Evolutionary conservation across 2,888 invertebrate species (phyloP).

Genomic region (Bedellia somnulentella): DNA sequence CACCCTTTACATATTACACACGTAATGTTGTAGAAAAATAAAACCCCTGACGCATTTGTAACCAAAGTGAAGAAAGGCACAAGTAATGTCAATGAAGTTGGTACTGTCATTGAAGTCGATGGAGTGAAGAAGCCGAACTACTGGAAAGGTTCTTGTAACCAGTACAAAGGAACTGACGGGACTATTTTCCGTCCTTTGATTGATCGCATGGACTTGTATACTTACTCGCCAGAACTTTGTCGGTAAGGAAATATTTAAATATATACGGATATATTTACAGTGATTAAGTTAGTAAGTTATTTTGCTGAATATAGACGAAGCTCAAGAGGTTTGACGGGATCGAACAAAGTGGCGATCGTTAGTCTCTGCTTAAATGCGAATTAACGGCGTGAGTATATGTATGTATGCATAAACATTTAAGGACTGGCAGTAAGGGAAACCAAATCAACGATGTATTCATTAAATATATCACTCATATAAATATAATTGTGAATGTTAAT

Average conservation of each 20-base stretch:
- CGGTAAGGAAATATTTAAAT: conserved; percentile 30
- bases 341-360: too few relatives aligned
- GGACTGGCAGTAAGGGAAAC: too few relatives aligned
- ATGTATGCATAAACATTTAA: too few relatives aligned
- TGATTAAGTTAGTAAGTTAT: too few relatives aligned
- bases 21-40: conserved; percentile 65
- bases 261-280: not conserved
- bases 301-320: too few relatives aligned
- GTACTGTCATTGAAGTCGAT: conserved; percentile 70
- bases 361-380: too few relatives aligned
- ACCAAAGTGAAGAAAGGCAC: conserved; percentile 77
- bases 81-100: conserved; percentile 71
- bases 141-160: conserved; percentile 76
- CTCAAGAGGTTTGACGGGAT: too few relatives aligned
- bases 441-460: too few relatives aligned
- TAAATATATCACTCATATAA: too few relatives aligned
- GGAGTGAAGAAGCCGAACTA: conserved; percentile 61
- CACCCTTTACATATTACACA: conserved; percentile 42
- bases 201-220: conserved; percentile 64
- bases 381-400: too few relatives aligned
- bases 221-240: conserved; percentile 79
- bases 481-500: too few relatives aligned
- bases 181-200: conserved; percentile 84
- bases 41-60: conserved; percentile 64
- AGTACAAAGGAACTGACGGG: conserved; percentile 80